phyloP scores from a whole-genome alignment of 2,797 vertebrate genomes.

The Hypotaenidia philippensis region DNA sequence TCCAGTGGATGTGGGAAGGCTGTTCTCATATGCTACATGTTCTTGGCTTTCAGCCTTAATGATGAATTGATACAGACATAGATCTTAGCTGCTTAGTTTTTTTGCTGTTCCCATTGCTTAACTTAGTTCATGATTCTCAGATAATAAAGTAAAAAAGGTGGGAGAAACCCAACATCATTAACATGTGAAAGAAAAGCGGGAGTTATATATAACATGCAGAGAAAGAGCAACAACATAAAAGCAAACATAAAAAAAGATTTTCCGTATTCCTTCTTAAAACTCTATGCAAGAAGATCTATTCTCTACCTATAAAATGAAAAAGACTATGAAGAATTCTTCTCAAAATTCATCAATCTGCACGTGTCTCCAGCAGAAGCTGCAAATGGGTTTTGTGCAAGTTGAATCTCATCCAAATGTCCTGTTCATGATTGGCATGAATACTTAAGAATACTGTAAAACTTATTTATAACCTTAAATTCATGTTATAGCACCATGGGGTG shows the following conservation, averaged over 20 bases:
- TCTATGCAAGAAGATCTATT: neutral
- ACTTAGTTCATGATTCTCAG: neutral
- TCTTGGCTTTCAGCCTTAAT: constrained; percentile 85
- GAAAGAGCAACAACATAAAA: neutral
- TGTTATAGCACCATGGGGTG: neutral
- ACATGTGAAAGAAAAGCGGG: neutral
- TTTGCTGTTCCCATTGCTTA: neutral
- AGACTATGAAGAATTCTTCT: neutral
- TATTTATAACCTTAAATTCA: neutral
- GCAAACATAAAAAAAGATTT: neutral
- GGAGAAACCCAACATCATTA: neutral
- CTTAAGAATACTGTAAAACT: neutral
- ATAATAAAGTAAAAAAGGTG: neutral
- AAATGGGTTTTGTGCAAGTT: neutral
- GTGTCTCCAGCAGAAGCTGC: neutral
- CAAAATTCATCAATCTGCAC: neutral
- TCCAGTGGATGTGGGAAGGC: constrained; percentile 81
- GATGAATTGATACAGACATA: constrained; percentile 54
- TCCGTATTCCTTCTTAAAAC: neutral
- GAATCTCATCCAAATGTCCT: neutral
- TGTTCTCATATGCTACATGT: constrained; percentile 82
- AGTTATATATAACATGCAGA: neutral
- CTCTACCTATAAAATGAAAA: neutral
- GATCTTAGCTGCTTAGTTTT: neutral
- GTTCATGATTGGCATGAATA: neutral